Conservation (phyloP, 2,797 vertebrate species). For the Choloepus didactylus region DNA sequence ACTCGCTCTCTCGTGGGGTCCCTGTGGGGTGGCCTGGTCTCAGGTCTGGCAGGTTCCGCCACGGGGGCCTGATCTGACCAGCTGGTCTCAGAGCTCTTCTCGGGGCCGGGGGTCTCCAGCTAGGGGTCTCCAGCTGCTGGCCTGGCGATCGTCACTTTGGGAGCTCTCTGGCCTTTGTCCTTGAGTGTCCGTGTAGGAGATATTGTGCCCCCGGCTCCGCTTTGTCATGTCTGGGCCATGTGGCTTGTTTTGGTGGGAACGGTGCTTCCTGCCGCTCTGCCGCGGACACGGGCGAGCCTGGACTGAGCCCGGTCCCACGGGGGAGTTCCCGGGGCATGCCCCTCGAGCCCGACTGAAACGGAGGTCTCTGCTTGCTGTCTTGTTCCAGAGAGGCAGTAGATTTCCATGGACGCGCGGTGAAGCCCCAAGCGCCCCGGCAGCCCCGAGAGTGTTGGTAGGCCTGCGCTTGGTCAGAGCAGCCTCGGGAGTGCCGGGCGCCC, state of each 20-base stretch:
- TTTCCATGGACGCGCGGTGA: constrained; percentile 19
- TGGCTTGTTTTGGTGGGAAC: not conserved
- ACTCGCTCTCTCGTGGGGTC: too few relatives aligned
- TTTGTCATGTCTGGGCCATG: too few relatives aligned
- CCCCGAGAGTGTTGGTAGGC: not conserved
- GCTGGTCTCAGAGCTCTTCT: too few relatives aligned
- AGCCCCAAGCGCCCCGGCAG: constrained; percentile 56
- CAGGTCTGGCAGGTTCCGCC: not conserved
- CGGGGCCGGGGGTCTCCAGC: not conserved
- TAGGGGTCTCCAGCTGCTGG: too few relatives aligned
- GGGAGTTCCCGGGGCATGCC: not conserved
- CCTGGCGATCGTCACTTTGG: accelerated
- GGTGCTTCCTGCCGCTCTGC: not conserved
- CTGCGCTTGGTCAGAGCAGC: too few relatives aligned
- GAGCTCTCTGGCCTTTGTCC: not conserved
- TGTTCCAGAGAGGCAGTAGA: constrained; percentile 65
- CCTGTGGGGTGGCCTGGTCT: not conserved
- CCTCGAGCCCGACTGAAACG: constrained; percentile 36
- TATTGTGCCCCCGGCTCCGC: accelerated
- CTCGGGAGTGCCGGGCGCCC: constrained; percentile 14
- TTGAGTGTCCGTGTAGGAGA: not conserved
- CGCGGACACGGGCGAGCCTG: too few relatives aligned
- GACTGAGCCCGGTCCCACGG: too few relatives aligned
- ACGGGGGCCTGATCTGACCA: not conserved
- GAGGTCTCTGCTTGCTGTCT: constrained; percentile 64